These are phyloP conservation scores for Eospalax fontanierii DNA, from an alignment of 2,797 vertebrate genomes.

Conservation along the genomic window DNA sequence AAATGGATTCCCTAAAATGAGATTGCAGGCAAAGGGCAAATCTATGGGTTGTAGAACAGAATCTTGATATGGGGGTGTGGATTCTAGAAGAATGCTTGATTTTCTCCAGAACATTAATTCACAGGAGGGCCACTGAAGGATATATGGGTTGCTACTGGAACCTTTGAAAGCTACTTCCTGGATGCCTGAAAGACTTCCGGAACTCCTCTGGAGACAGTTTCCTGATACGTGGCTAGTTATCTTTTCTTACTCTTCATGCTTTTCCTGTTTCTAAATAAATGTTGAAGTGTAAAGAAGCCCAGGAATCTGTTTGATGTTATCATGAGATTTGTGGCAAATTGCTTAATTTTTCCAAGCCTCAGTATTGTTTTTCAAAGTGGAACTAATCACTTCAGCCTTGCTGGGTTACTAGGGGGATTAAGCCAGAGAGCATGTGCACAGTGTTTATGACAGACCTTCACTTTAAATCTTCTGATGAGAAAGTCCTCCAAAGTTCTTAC, in stretches of 20 bases:
- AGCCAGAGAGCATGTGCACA: neutral
- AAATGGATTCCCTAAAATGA: constrained; percentile 31
- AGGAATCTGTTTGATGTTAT: constrained; percentile 1
- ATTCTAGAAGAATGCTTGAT: neutral
- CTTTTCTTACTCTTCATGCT: neutral
- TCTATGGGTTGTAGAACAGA: neutral
- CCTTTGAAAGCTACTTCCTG: neutral
- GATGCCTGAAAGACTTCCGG: neutral
- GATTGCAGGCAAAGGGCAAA: neutral
- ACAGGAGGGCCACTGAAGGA: neutral
- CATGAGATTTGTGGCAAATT: constrained; percentile 13
- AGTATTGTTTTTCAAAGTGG: too few relatives aligned
- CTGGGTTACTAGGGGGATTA: neutral
- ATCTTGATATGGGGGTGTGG: too few relatives aligned
- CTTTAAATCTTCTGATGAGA: neutral
- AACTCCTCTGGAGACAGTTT: neutral
- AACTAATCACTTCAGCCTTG: neutral
- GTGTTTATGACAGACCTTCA: neutral
- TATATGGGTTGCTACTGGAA: too few relatives aligned
- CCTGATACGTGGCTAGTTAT: neutral
- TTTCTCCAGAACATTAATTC: neutral
- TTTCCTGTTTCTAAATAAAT: constrained; percentile 23
- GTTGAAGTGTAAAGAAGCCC: neutral
- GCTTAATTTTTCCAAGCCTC: constrained; percentile 39
- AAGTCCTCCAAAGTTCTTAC: neutral